Percentiles rank a stretch among this genome's conserved stretches.
Conservation (phyloP, 2,888 invertebrate species). For the Tetragonisca angustula region DNA sequence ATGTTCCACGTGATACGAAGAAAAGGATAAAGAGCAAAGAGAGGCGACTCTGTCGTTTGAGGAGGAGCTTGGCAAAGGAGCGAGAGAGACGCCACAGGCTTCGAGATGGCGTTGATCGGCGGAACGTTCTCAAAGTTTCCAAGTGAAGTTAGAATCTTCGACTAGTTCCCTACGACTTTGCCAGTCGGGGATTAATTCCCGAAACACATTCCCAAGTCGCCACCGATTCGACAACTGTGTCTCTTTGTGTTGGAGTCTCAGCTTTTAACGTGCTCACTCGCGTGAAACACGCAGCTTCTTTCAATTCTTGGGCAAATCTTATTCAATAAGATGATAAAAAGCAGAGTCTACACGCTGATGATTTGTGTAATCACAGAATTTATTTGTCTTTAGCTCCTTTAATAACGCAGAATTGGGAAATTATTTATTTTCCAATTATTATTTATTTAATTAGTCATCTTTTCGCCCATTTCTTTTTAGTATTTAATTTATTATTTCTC, state of each 20-base stretch:
- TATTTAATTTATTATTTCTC: too few species aligned
- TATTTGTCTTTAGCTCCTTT: too few species aligned
- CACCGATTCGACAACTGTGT: background rate
- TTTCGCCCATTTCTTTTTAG: too few species aligned
- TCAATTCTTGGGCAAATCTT: too few species aligned
- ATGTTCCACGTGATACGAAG: too few species aligned
- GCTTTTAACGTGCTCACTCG: background rate
- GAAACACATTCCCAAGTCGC: background rate
- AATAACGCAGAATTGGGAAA: too few species aligned
- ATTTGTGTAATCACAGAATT: too few species aligned
- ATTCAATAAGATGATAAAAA: too few species aligned
- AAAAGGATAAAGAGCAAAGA: background rate
- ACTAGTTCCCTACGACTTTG: slow-evolving; percentile 27
- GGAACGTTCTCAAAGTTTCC: background rate
- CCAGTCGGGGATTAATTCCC: slow-evolving; percentile 36
- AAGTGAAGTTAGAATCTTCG: slow-evolving; percentile 34
- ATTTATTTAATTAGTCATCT: too few species aligned
- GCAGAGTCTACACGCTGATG: too few species aligned
- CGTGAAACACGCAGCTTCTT: background rate
- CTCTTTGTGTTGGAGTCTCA: background rate
- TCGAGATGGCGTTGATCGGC: slow-evolving; percentile 28
- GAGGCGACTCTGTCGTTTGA: background rate
- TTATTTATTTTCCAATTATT: too few species aligned
- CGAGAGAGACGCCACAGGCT: too few species aligned
- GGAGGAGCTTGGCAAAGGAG: background rate